A percentile compares a stretch with the other conserved stretches of the same genome.
Evolutionary conservation across 2,888 invertebrate species (phyloP).

Genomic region (Polyploca ridens): DNA sequence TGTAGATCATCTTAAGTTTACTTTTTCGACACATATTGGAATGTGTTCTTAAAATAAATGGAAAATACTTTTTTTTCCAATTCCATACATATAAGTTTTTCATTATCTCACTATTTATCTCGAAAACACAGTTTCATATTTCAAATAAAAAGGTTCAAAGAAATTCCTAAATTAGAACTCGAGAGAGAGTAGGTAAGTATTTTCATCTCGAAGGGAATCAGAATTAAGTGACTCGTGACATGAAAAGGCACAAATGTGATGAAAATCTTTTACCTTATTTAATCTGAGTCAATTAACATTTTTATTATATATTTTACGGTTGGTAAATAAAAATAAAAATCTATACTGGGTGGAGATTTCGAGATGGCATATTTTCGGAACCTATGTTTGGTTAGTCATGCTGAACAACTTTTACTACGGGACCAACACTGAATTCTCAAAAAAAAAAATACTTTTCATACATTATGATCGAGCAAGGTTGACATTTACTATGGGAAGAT

Average conservation of each 20-base stretch:
- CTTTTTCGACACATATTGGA: neutral
- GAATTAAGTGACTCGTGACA: constrained; percentile 6
- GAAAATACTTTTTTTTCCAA: too few relatives aligned
- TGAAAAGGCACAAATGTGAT: neutral
- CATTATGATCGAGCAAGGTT: too few relatives aligned
- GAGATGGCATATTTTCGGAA: too few relatives aligned
- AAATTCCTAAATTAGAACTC: neutral
- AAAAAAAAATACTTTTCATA: too few relatives aligned
- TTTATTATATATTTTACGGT: neutral
- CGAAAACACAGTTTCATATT: neutral
- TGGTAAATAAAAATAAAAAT: too few relatives aligned
- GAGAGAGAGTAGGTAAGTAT: neutral
- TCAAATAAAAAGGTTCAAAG: neutral
- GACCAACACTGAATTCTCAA: too few relatives aligned
- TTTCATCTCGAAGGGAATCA: neutral
- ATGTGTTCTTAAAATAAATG: too few relatives aligned
- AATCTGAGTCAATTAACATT: neutral
- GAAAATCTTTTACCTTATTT: neutral
- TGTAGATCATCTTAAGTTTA: neutral
- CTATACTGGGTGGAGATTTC: too few relatives aligned
- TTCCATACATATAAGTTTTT: too few relatives aligned
- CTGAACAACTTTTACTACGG: too few relatives aligned
- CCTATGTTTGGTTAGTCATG: too few relatives aligned
- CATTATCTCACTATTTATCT: neutral
- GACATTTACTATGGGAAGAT: too few relatives aligned